phyloP scores from a whole-genome alignment of 2,888 invertebrate species.

The Ennomos fuscantarius region DNA sequence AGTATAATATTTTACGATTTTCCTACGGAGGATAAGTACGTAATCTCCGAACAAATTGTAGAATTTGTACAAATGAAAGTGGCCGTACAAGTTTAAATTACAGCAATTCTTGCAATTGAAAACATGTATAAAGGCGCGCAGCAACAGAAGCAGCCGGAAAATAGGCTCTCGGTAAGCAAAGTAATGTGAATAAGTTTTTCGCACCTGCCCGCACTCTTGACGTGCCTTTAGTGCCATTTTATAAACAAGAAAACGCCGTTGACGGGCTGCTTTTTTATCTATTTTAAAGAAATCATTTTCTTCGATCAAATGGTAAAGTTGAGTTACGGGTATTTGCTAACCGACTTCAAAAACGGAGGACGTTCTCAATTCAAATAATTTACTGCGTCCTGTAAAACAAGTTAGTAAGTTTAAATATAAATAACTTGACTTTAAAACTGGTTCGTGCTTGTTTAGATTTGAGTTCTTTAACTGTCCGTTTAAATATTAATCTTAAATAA shows the following conservation, averaged over 20 bases:
- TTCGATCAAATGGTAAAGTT: too few species aligned
- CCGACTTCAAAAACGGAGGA: too few species aligned
- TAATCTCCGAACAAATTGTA: constrained; percentile 45
- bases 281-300: too few species aligned
- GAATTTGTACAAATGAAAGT: constrained; percentile 52
- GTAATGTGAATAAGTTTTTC: constrained; percentile 63
- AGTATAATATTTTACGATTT: constrained; percentile 33
- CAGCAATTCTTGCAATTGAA: constrained; percentile 62
- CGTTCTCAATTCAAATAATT: too few species aligned
- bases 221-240: constrained; percentile 36
- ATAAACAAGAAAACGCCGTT: constrained; percentile 29
- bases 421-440: too few species aligned
- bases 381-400: too few species aligned
- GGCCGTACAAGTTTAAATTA: constrained; percentile 62
- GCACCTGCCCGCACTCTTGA: constrained; percentile 65
- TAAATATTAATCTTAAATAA: too few species aligned
- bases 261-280: constrained; percentile 2
- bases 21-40: constrained; percentile 33
- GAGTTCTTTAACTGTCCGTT: too few species aligned
- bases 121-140: constrained; percentile 58
- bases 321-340: too few species aligned
- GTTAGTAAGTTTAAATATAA: too few species aligned
- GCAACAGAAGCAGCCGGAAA: constrained; percentile 58
- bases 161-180: constrained; percentile 54
- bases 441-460: too few species aligned